Evolutionary conservation across 2,888 invertebrate genomes (phyloP), one percentile per base, ranked within the genome.

Genomic region (Machimus rusticus): DNA sequence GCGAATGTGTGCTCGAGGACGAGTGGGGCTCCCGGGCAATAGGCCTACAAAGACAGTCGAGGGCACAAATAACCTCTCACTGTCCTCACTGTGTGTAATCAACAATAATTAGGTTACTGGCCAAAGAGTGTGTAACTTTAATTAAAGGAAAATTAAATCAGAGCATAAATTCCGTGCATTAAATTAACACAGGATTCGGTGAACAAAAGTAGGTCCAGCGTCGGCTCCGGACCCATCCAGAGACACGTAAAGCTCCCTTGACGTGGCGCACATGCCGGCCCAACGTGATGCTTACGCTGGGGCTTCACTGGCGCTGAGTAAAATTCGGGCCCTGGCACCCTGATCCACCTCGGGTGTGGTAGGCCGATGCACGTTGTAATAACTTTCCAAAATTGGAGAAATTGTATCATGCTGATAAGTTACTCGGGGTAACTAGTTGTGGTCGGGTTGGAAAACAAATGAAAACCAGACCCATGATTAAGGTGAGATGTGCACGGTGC

Each of bases 91-190:
- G 82, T 84, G 66, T 84, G 82, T 84, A 84, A 84, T 84, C 82
- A 84, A 84, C 82, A 84, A 84, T 84, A 84, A 84, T 84, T 84
- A 84, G 82, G 82, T 84, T 84, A 84, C 82, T 84, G 82, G 66
- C 82, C 82, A 84, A 84, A 84, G 82, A 84, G 82, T 84, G 82
- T 57, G 82, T 84, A 84, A 84, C 82, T 84, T 84, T 84, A 84
- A 84, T 84, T 84, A 84, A 84, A 84, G 82, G 82, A 84, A 84
- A 84, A 84, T 84, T 84, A 84, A 84, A 84, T 84, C 82, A 84
- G 82, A 37, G 82, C 82, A 84, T 84, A 84, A 84, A 84, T 84
- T 84, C 82, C 82, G 82, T 84, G 66, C 82, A 84, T 84, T 84
- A 84, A 84, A 66, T 84, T 84, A 84, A 84, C 82, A 84, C 66